Evolutionary conservation across 2,113 vertebrate genomes (phyloP).

Genomic region (Vimba vimba): DNA sequence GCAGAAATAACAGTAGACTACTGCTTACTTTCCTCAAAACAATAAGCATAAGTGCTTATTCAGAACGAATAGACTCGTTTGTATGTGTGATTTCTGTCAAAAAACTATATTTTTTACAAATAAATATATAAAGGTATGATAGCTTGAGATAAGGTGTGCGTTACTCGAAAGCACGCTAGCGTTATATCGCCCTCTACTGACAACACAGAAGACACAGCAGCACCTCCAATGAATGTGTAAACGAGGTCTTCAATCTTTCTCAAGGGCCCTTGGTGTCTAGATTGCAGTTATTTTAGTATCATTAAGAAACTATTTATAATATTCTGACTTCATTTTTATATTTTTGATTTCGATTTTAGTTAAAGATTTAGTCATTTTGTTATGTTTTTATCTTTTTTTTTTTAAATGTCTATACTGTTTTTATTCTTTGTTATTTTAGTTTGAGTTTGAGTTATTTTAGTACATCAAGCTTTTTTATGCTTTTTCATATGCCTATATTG

Average conservation of each 20-base stretch:
- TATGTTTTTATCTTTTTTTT: no score
- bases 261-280: neutral
- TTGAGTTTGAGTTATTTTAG: neutral
- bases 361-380: no score
- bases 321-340: neutral
- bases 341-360: neutral
- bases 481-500: no score
- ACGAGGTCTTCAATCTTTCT: neutral
- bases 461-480: no score
- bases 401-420: no score
- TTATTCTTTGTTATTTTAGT: neutral
- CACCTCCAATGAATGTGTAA: neutral
- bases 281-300: neutral
- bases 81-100: neutral
- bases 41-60: neutral
- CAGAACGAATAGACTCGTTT: neutral
- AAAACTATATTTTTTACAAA: neutral
- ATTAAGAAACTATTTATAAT: neutral
- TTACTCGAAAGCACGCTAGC: neutral
- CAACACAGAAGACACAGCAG: neutral
- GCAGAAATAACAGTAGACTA: neutral
- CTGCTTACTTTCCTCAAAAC: neutral
- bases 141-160: neutral
- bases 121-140: neutral
- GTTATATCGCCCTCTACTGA: constrained; percentile 29